Percentiles rank a stretch among this genome's conserved stretches.
Conservation (phyloP, 1,140 invertebrate species). For the Drosophila erecta region DNA sequence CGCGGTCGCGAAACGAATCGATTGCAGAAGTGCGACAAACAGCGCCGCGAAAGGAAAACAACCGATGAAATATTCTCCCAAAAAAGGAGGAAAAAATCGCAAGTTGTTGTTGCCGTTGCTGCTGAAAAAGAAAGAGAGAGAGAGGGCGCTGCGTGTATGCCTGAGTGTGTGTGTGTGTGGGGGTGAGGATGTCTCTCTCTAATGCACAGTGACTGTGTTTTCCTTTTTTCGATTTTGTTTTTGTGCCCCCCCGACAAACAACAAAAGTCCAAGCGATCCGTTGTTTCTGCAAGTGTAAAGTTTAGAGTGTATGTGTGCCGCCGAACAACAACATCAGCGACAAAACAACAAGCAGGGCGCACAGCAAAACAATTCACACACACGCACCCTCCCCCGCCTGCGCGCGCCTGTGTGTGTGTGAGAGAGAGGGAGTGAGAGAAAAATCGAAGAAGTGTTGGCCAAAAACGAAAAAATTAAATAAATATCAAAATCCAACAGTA, state of each 20-base stretch:
- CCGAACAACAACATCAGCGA: constrained; percentile 38
- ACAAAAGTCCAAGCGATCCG: constrained; percentile 36
- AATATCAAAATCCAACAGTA: constrained; percentile 12
- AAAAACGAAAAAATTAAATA: constrained; percentile 8
- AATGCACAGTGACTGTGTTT: constrained; percentile 37
- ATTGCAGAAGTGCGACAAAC: constrained; percentile 22
- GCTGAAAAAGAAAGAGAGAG: constrained; percentile 26
- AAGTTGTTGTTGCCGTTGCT: constrained; percentile 28
- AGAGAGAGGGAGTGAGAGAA: constrained; percentile 32
- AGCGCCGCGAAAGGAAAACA: neutral
- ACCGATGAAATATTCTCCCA: constrained; percentile 7
- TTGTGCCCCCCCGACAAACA: constrained; percentile 20
- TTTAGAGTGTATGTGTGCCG: constrained; percentile 36
- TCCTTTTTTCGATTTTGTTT: constrained; percentile 38
- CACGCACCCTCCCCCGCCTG: constrained; percentile 31
- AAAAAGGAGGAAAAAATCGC: constrained; percentile 15
- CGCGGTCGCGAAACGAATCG: constrained; percentile 23
- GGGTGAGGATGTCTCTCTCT: constrained; percentile 24
- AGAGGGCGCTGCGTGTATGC: constrained; percentile 12
- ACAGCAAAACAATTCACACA: constrained; percentile 35
- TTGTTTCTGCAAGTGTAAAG: constrained; percentile 41
- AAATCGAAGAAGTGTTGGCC: constrained; percentile 51
- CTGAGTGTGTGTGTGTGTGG: constrained; percentile 13
- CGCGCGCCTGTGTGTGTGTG: constrained; percentile 47
- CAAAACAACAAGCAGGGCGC: constrained; percentile 18